A percentile compares a stretch with the other conserved stretches of the same genome.
These are phyloP conservation scores for Bradynema listronoti DNA, from an alignment of 1,140 invertebrate genomes.

Conservation along the genomic window DNA sequence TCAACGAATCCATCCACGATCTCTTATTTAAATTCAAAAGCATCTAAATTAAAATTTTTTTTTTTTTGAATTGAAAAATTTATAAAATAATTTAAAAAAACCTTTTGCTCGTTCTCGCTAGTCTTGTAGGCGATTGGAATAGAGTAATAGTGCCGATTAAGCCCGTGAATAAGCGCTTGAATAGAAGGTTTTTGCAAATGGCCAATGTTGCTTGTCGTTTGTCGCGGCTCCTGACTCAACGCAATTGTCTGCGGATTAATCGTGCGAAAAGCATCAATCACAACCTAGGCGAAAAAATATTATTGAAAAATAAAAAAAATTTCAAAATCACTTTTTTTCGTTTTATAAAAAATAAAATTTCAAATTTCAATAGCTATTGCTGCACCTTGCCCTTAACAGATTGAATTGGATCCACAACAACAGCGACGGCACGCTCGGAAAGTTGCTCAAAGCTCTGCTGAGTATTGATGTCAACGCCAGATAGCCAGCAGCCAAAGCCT, in stretches of 20 bases:
- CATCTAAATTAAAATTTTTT: slow-evolving; percentile 65
- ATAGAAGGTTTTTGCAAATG: slow-evolving; percentile 98
- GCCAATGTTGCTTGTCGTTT: slow-evolving; percentile 96
- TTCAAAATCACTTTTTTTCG: neutral
- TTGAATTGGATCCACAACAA: slow-evolving; percentile 98
- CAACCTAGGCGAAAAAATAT: slow-evolving; percentile 55
- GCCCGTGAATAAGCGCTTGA: slow-evolving; percentile 91
- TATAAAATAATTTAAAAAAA: slow-evolving; percentile 1
- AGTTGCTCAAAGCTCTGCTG: slow-evolving; percentile 98
- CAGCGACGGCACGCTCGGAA: slow-evolving; percentile 92
- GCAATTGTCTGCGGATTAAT: slow-evolving; percentile 99
- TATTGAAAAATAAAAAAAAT: neutral
- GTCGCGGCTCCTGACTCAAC: slow-evolving; percentile 89
- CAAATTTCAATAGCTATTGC: too few species aligned
- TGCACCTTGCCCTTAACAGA: slow-evolving; percentile 81
- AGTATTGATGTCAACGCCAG: slow-evolving; percentile 95
- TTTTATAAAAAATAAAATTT: too few species aligned
- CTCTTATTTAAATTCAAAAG: slow-evolving; percentile 95
- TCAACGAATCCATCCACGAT: slow-evolving; percentile 96
- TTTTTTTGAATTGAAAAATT: slow-evolving; percentile 1
- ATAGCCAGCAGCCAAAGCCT: slow-evolving; percentile 98
- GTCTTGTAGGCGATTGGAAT: slow-evolving; percentile 99
- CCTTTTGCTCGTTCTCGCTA: slow-evolving; percentile 90
- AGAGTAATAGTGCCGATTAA: slow-evolving; percentile 98
- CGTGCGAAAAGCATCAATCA: slow-evolving; percentile 66